Percentiles rank a stretch among this genome's conserved stretches.
Conservation (phyloP, 2,888 invertebrate species). For the Stenotaenia linearis region DNA sequence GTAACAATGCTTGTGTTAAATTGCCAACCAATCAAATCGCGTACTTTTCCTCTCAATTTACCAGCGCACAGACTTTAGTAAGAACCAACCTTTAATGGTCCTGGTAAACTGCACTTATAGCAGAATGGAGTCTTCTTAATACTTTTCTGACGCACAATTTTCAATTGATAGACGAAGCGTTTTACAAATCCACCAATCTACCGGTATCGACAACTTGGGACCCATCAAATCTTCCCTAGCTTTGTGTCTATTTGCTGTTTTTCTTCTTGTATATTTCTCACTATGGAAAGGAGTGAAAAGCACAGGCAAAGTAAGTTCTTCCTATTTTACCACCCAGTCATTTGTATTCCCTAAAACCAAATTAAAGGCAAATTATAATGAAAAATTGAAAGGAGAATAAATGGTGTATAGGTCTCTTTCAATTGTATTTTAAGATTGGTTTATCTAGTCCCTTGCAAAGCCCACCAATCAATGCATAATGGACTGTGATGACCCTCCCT, state of each 20-base stretch:
- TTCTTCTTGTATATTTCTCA: constrained; percentile 89
- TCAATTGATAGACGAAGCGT: constrained; percentile 66
- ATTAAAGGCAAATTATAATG: not conserved
- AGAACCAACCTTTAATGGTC: too few relatives aligned
- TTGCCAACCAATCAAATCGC: too few relatives aligned
- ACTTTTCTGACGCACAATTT: not conserved
- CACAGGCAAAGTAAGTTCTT: constrained; percentile 74
- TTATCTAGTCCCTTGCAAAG: not conserved
- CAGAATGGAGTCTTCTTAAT: too few relatives aligned
- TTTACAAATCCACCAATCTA: constrained; percentile 71
- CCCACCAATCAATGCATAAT: not conserved
- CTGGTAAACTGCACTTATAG: too few relatives aligned
- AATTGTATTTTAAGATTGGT: not conserved
- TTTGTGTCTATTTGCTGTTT: constrained; percentile 82
- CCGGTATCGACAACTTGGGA: constrained; percentile 80
- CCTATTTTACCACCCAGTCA: too few relatives aligned
- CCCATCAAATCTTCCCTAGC: constrained; percentile 83
- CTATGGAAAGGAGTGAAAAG: constrained; percentile 91
- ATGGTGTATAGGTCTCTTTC: not conserved
- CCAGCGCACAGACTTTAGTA: too few relatives aligned
- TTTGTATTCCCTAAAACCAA: too few relatives aligned
- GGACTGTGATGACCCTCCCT: not conserved
- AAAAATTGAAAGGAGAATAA: not conserved
- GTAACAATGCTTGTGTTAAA: too few relatives aligned
- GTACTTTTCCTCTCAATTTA: too few relatives aligned